These are phyloP conservation scores for Chanos chanos DNA, from an alignment of 2,797 vertebrate species.

Conservation along the genomic window DNA sequence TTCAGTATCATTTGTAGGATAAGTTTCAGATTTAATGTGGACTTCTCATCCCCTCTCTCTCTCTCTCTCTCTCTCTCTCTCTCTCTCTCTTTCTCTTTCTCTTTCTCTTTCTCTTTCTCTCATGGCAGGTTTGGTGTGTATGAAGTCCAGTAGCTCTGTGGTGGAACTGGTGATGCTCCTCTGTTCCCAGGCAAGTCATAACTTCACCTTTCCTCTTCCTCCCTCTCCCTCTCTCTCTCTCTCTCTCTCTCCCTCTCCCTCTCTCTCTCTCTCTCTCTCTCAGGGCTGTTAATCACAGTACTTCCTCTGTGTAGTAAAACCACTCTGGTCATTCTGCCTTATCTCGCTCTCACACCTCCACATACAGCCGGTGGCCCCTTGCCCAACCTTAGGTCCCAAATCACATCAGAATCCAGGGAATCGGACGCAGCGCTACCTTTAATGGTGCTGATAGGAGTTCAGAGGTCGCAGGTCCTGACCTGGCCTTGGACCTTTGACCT, in stretches of 20 bases:
- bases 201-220: too few species aligned
- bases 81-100: conserved; percentile 34
- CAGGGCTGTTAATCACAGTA: not conserved
- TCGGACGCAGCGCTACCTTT: conserved; percentile 68
- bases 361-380: not conserved
- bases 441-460: conserved; percentile 79
- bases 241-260: conserved; percentile 22
- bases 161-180: conserved; percentile 98
- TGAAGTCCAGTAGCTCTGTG: conserved; percentile 98
- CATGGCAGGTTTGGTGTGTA: conserved; percentile 88
- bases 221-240: conserved; percentile 30
- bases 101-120: conserved; percentile 1
- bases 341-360: conserved; percentile 5
- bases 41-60: not conserved
- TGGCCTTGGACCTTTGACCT: conserved; percentile 90
- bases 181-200: conserved; percentile 95
- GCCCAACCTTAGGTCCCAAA: not conserved
- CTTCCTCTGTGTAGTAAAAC: not conserved
- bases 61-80: not conserved
- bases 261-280: not conserved
- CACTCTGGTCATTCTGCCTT: not conserved
- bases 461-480: conserved; percentile 92
- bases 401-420: conserved; percentile 46
- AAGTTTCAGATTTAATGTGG: not conserved
- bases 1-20: not conserved